Conservation (phyloP, 1,140 invertebrate genomes). For the Radopholus similis region DNA sequence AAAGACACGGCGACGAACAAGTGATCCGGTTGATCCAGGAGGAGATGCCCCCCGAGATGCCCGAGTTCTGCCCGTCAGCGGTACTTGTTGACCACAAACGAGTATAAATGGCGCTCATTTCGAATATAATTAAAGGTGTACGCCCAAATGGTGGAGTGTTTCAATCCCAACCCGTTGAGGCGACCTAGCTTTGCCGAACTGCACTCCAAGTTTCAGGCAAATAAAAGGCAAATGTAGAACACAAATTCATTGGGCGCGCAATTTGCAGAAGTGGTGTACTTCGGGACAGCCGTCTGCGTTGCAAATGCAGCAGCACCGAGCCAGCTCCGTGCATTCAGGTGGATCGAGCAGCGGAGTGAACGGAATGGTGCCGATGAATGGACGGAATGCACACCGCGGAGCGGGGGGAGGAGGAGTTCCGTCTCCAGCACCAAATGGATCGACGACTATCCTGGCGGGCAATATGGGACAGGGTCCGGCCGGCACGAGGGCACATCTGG, state of each 20-base stretch:
- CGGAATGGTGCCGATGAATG: conserved; percentile 1
- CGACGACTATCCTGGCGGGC: conserved; percentile 10
- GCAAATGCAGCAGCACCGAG: conserved; percentile 22
- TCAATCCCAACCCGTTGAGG: conserved; percentile 83
- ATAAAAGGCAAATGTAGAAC: too few relatives aligned
- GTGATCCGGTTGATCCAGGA: conserved; percentile 36
- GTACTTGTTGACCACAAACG: background rate
- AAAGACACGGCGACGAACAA: conserved; percentile 12
- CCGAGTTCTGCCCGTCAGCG: conserved; percentile 25
- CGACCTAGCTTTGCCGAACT: conserved; percentile 78
- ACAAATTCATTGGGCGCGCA: too few relatives aligned
- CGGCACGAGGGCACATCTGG: conserved; percentile 19
- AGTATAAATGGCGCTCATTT: background rate
- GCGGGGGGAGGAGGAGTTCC: conserved; percentile 23
- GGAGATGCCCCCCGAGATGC: conserved; percentile 22
- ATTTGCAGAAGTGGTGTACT: conserved; percentile 65
- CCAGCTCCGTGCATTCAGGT: conserved; percentile 31
- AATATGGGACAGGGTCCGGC: background rate
- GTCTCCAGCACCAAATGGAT: conserved; percentile 36
- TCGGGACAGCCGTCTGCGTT: conserved; percentile 29
- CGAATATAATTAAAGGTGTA: too few relatives aligned
- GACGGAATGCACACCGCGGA: background rate
- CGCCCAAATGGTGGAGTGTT: conserved; percentile 67
- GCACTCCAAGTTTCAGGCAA: conserved; percentile 67
- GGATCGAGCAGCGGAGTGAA: conserved; percentile 20